Base-by-base conservation (phyloP, 1,140 invertebrate species). In the Phocides pigmalion region DNA sequence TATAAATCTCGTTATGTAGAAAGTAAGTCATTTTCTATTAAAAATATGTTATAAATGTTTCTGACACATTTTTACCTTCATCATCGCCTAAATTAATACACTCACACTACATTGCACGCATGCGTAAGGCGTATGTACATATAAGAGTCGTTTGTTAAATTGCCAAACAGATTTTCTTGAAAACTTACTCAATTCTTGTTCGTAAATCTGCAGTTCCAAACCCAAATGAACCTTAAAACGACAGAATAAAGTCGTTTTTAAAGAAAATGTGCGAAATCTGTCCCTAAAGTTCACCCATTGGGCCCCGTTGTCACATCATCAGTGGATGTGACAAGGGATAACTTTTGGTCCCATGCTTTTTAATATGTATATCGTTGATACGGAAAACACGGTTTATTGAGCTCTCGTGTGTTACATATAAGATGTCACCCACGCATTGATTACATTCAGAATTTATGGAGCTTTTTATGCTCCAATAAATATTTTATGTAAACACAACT, bases 401-500 rank as follows among this genome's bases (percentile, higher is more conserved):
- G 5, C 14, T 17, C 16, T 32, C 19, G 12, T 25, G 12, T 50
- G n/a, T 0, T 25, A 42, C 4, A 17, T 37, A 37, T 16, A 50
- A 17, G 25, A n/a, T 50, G 25, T 50, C 39, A 20, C 17, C 5
- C 37, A 37, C 35, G 19, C 51, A 54, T 41, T 54, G 51, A 54
- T 54, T 54, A 42, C 37, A 41, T 42, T 41, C 51, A 54, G 3
- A 20, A 42, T 54, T 54, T 20, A 54, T 39, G 35, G 25, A 19
- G 14, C 37, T 54, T 54, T 50, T 41, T 54, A 42, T 54, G 37
- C 19, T 15, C 37, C 39, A 42, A 42, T 56, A 56, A 56, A 42
- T 56, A 56, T 56, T 56, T 56, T 56, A 56, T 42, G 53, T 14
- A 56, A 42, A 44, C 19, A 42, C 14, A 41, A 42, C 53, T 41